A percentile compares a stretch with the other conserved stretches of the same genome.
These are phyloP conservation scores for Acanthosepion pharaonis DNA, from an alignment of 2,888 invertebrate species.

Conservation along the genomic window DNA sequence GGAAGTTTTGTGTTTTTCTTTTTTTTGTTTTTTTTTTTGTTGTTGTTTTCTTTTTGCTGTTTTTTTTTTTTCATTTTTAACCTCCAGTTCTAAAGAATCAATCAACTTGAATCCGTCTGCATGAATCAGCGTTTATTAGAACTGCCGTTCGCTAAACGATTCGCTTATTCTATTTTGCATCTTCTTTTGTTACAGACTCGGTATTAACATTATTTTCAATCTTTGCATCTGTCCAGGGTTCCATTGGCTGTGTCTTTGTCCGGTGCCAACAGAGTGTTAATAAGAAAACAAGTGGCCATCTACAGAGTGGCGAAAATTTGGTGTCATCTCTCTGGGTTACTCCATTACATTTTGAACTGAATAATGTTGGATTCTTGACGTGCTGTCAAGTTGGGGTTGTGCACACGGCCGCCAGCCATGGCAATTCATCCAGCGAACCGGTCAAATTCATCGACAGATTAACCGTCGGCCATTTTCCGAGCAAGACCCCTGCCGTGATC, in stretches of 20 bases:
- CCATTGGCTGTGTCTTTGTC: neutral
- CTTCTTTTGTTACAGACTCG: neutral
- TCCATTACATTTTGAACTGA: neutral
- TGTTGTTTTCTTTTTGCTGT: neutral
- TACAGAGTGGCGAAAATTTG: neutral
- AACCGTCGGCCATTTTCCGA: neutral
- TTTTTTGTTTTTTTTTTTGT: no score
- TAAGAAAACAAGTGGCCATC: neutral
- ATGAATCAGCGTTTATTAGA: neutral
- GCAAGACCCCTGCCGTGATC: neutral
- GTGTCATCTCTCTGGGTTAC: constrained; percentile 14
- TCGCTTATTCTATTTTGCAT: neutral
- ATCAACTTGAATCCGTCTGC: neutral
- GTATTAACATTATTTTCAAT: neutral
- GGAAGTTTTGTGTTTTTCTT: neutral
- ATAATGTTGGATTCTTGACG: neutral
- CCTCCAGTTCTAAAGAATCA: neutral
- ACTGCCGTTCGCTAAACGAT: neutral
- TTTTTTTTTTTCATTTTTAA: neutral
- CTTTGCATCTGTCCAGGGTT: neutral
- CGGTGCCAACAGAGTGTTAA: neutral
- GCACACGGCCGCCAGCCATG: neutral
- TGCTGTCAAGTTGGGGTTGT: neutral
- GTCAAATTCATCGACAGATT: neutral
- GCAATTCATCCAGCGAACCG: neutral